Evolutionary conservation across 2,797 vertebrate species (phyloP).

Genomic region (Pempheris klunzingeri): DNA sequence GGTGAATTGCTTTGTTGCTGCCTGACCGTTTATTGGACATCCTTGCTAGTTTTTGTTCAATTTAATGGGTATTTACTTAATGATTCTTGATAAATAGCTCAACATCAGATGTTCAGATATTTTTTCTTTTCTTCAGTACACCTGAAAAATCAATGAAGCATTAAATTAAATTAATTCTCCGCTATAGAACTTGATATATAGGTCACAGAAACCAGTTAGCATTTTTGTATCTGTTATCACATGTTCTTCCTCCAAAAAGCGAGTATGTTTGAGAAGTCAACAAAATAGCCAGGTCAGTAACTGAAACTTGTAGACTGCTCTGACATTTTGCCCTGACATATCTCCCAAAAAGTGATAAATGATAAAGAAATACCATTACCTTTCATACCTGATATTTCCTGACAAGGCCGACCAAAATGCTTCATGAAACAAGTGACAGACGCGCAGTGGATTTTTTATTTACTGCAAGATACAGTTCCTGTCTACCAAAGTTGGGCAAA

Average conservation of each 20-base stretch:
- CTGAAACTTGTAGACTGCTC: slow-evolving; percentile 28
- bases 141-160: slow-evolving; percentile 8
- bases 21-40: neutral
- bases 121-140: neutral
- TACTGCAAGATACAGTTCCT: neutral
- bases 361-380: no score
- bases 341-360: neutral
- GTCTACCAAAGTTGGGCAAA: slow-evolving; percentile 6
- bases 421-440: slow-evolving; percentile 13
- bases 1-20: neutral
- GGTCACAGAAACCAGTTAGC: neutral
- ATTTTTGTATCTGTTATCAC: neutral
- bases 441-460: neutral
- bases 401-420: slow-evolving; percentile 16
- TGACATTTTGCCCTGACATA: slow-evolving; percentile 49
- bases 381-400: no score
- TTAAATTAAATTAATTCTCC: neutral
- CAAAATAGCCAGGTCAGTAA: slow-evolving; percentile 29
- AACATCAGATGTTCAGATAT: neutral
- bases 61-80: neutral
- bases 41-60: neutral
- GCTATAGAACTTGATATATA: neutral
- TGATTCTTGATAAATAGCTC: neutral
- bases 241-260: neutral
- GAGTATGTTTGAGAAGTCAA: slow-evolving; percentile 8